These are phyloP conservation scores for Malurus elegans DNA, from an alignment of 2,113 vertebrate species.

Conservation along the genomic window DNA sequence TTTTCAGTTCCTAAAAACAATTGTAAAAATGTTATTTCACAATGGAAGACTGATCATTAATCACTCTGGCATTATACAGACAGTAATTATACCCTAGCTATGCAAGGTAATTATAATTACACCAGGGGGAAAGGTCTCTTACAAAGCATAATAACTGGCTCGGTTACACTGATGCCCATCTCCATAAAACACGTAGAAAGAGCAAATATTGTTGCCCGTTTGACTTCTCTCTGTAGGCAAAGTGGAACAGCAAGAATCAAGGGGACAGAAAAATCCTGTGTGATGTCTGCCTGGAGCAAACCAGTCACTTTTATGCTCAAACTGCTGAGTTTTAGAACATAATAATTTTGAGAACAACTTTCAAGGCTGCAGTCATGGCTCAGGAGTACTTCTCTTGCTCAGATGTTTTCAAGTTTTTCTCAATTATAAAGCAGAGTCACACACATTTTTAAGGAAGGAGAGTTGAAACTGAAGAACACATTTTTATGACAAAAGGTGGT, in stretches of 20 bases:
- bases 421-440: background rate
- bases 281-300: background rate
- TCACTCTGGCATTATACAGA: background rate
- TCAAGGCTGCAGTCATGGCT: background rate
- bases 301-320: background rate
- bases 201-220: background rate
- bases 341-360: background rate
- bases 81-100: background rate
- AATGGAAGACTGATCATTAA: background rate
- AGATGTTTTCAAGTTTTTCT: background rate
- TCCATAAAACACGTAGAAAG: background rate
- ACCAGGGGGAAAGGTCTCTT: background rate
- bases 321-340: background rate
- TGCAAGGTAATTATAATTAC: background rate
- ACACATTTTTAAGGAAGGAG: background rate
- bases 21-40: background rate
- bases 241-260: background rate
- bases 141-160: background rate
- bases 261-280: background rate
- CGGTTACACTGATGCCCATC: background rate
- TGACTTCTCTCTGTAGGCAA: background rate
- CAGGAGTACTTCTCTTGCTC: background rate
- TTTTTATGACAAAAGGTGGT: background rate
- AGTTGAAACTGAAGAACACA: background rate
- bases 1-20: background rate